Evolutionary conservation across 2,113 vertebrate genomes (phyloP).

Genomic region (Menidia beryllina): DNA sequence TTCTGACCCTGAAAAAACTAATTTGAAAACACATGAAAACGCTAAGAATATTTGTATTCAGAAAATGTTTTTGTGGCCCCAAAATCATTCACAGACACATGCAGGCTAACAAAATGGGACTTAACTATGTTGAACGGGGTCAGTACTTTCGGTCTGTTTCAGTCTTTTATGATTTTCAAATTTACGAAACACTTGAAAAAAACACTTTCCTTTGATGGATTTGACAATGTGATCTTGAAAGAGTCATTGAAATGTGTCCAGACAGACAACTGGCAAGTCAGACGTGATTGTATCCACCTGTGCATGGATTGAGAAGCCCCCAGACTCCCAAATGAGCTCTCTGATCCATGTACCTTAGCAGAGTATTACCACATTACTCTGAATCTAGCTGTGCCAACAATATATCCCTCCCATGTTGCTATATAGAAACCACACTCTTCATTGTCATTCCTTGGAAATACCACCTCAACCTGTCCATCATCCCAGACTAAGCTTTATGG

Average conservation of each 20-base stretch:
- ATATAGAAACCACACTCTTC: slow-evolving; percentile 1
- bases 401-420: neutral
- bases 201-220: too few species aligned
- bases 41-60: neutral
- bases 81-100: too few species aligned
- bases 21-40: neutral
- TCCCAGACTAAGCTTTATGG: neutral
- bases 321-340: slow-evolving; percentile 17
- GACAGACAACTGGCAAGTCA: slow-evolving; percentile 1
- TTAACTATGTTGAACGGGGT: neutral
- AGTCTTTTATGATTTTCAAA: neutral
- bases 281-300: neutral
- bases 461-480: neutral
- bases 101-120: neutral
- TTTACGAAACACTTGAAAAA: neutral
- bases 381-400: neutral
- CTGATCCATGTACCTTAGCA: slow-evolving; percentile 9
- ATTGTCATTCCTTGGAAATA: slow-evolving; percentile 18
- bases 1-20: neutral
- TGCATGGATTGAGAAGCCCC: neutral
- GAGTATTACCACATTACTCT: slow-evolving; percentile 1
- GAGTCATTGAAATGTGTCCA: neutral
- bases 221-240: neutral
- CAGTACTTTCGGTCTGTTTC: neutral
- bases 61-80: neutral